phyloP scores from a whole-genome alignment of 1,140 invertebrate genomes.

The Macrotrachela quadricornifera region DNA sequence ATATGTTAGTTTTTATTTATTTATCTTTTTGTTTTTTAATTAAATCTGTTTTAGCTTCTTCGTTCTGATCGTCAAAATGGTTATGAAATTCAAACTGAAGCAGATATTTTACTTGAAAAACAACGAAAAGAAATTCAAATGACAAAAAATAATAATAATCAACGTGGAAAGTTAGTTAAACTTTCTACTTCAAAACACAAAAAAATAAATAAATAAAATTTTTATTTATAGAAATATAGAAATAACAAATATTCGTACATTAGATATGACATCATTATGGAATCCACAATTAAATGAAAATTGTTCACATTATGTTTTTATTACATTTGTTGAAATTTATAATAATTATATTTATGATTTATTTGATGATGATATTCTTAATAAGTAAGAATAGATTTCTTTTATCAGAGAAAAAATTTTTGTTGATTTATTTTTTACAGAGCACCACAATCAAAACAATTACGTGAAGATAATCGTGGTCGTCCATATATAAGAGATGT shows the following conservation, averaged over 20 bases:
- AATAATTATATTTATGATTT: conserved; percentile 93
- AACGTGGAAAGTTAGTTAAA: too few relatives aligned
- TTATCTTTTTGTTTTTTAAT: too few relatives aligned
- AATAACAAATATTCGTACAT: neutral
- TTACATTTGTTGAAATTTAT: conserved; percentile 90
- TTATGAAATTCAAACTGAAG: conserved; percentile 43
- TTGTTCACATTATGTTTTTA: conserved; percentile 49
- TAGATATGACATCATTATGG: neutral
- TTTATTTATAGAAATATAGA: neutral
- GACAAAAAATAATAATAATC: too few relatives aligned
- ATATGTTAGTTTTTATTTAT: neutral
- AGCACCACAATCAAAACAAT: conserved; percentile 37
- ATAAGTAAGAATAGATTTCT: too few relatives aligned
- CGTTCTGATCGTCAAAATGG: conserved; percentile 63
- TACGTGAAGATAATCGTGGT: conserved; percentile 51
- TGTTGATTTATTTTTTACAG: too few relatives aligned
- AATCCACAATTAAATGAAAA: conserved; percentile 7
- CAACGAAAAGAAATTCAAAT: neutral
- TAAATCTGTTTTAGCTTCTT: neutral
- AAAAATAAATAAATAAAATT: too few relatives aligned
- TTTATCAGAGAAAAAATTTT: too few relatives aligned
- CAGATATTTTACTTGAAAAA: neutral
- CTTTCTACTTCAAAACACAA: neutral
- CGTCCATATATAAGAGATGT: conserved; percentile 76
- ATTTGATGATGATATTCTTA: conserved; percentile 41